phyloP scores from a whole-genome alignment of 2,113 vertebrate genomes.

The Actinemys pallida region DNA sequence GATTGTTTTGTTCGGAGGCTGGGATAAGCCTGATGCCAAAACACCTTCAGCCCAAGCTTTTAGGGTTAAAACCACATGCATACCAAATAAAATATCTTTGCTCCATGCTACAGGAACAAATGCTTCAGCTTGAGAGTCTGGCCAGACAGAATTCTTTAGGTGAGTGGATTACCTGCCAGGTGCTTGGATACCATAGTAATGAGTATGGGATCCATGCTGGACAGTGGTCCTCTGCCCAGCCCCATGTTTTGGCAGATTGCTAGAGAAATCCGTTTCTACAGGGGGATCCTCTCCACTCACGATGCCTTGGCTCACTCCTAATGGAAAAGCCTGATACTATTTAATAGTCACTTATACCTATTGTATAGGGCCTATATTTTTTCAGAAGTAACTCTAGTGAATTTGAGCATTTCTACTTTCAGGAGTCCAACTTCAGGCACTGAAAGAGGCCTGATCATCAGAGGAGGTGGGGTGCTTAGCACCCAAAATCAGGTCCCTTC shows the following conservation, averaged over 20 bases:
- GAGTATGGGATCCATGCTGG: not conserved
- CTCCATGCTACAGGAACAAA: not conserved
- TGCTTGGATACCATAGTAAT: rapidly evolving
- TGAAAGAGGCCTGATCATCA: not conserved
- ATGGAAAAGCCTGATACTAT: not conserved
- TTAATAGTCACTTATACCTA: not conserved
- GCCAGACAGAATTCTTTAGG: not conserved
- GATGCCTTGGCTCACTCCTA: not conserved
- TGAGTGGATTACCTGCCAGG: rapidly evolving
- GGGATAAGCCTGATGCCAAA: not conserved
- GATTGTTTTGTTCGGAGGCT: not conserved
- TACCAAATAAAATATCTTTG: rapidly evolving
- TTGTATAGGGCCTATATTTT: not conserved
- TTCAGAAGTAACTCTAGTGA: not conserved
- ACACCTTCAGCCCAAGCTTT: not conserved
- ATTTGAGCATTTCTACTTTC: not conserved
- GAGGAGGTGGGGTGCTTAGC: not conserved
- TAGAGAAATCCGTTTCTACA: rapidly evolving
- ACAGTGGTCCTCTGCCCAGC: rapidly evolving
- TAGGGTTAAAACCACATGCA: not conserved
- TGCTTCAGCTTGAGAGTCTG: not conserved
- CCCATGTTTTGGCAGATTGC: not conserved
- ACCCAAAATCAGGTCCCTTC: not conserved
- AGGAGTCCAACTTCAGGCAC: not conserved
- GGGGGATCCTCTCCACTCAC: not conserved